Base-by-base conservation (phyloP, 2,113 vertebrate genomes). In the Tragelaphus buxtoni region DNA sequence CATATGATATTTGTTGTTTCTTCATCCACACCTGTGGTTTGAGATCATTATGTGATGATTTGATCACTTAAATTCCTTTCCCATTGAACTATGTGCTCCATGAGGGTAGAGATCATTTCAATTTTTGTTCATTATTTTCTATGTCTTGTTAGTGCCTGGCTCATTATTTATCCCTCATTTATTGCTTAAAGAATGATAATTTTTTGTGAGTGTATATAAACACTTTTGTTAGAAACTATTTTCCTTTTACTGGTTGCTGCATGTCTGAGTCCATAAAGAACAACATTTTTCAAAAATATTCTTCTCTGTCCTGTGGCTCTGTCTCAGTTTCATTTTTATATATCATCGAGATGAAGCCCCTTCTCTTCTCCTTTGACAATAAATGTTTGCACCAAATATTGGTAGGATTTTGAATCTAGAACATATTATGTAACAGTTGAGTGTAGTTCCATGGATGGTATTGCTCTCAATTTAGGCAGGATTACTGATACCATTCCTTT, bases 401-500 rank as follows among this genome's bases (percentile, higher is more conserved):
- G 49, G n/a, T 79, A 69, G 72, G 49, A 93, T 93, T 97, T 91
- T 90, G 42, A 94, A 91, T 97, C n/a, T 61, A 84, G 92, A 93
- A 93, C 4, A 3, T 74, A 94, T 88, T 96, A 30, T 93, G 63
- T 77, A 82, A 96, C 89, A 92, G 69, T 55, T 79, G 26, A 89
- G 56, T 72, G 24, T 87, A 86, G 63, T 26, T 87, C 16, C 53
- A 61, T 84, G 63, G 72, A 94, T 90, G 53, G 39, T 56, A 63
- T 91, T 96, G 79, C 93, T 96, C 94, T 96, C 86, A 87, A 90
- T 97, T 97, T 97, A 94, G 28, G 83, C 63, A 97, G 89, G 28
- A 96, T 94, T 94, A 83, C 91, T 90, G 89, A 97, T 96, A 97
- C 91, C 35, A 39, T 84, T 91, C n/a, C 86, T 96, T 93, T 94